Conservation (phyloP, 1,140 invertebrate species). For the Drosophila lini region DNA sequence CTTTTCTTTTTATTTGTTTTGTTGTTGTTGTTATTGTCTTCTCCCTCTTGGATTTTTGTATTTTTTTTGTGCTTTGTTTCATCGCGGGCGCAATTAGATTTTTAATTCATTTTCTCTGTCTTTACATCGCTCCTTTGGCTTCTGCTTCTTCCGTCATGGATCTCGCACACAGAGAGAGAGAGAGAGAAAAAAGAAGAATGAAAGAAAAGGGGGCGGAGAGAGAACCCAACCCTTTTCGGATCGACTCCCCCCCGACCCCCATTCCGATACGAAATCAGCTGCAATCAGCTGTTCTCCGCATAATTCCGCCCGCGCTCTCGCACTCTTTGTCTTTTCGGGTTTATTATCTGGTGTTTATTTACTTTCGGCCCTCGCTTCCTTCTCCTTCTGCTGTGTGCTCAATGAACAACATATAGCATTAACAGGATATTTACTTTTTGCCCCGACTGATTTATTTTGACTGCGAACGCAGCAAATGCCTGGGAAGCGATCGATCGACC, state of each 20-base stretch:
- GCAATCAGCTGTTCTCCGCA: constrained; percentile 74
- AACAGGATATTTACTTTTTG: constrained; percentile 77
- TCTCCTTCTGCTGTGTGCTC: constrained; percentile 10
- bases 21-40: constrained; percentile 35
- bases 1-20: constrained; percentile 44
- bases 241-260: constrained; percentile 12
- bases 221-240: constrained; percentile 30
- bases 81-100: constrained; percentile 78
- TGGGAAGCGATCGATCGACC: constrained; percentile 51
- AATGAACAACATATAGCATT: constrained; percentile 45
- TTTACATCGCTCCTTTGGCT: constrained; percentile 36
- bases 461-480: constrained; percentile 67
- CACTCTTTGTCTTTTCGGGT: constrained; percentile 38
- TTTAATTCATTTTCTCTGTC: constrained; percentile 77
- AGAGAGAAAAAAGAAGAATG: not conserved
- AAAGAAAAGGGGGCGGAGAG: not conserved
- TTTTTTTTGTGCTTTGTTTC: constrained; percentile 70
- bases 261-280: constrained; percentile 65
- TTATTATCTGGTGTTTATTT: constrained; percentile 68
- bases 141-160: constrained; percentile 69
- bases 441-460: constrained; percentile 72
- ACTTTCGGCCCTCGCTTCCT: constrained; percentile 52
- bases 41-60: constrained; percentile 1
- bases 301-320: not conserved
- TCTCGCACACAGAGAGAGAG: constrained; percentile 55